phyloP scores from a whole-genome alignment of 2,113 vertebrate genomes.

The Romanogobio albipinnatus region DNA sequence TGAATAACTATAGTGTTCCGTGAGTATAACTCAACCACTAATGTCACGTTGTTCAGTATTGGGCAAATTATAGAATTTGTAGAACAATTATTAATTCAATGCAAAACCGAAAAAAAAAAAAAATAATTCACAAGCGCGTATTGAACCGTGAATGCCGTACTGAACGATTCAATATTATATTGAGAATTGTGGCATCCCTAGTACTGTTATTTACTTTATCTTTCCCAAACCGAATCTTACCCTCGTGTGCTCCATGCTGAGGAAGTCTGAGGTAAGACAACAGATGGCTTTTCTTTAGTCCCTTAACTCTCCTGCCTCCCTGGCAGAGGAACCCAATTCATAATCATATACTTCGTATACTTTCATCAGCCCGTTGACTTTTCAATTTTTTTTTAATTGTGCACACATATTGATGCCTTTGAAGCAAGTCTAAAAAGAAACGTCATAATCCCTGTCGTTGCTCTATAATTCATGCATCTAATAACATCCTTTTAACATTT shows the following conservation, averaged over 20 bases:
- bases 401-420: slow-evolving; percentile 25
- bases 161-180: too few relatives aligned
- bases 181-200: too few relatives aligned
- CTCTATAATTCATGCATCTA: slow-evolving; percentile 74
- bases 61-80: too few relatives aligned
- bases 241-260: not conserved
- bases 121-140: too few relatives aligned
- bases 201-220: slow-evolving; percentile 15
- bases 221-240: slow-evolving; percentile 6
- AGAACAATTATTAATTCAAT: too few relatives aligned
- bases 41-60: too few relatives aligned
- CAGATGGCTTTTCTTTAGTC: slow-evolving; percentile 22
- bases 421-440: slow-evolving; percentile 56
- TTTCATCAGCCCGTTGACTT: slow-evolving; percentile 34
- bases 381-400: slow-evolving; percentile 37
- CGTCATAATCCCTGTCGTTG: slow-evolving; percentile 52
- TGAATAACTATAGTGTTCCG: too few relatives aligned
- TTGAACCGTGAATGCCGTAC: too few relatives aligned
- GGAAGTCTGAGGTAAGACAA: slow-evolving; percentile 25
- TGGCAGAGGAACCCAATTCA: not conserved
- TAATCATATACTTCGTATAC: slow-evolving; percentile 44
- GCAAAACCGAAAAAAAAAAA: too few relatives aligned
- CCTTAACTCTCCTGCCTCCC: not conserved
- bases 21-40: too few relatives aligned
- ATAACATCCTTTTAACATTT: slow-evolving; percentile 74